Percentiles rank a stretch among this genome's conserved stretches.
These are phyloP conservation scores for Manis crassicaudata DNA, from an alignment of 2,797 vertebrate species.

Conservation along the genomic window DNA sequence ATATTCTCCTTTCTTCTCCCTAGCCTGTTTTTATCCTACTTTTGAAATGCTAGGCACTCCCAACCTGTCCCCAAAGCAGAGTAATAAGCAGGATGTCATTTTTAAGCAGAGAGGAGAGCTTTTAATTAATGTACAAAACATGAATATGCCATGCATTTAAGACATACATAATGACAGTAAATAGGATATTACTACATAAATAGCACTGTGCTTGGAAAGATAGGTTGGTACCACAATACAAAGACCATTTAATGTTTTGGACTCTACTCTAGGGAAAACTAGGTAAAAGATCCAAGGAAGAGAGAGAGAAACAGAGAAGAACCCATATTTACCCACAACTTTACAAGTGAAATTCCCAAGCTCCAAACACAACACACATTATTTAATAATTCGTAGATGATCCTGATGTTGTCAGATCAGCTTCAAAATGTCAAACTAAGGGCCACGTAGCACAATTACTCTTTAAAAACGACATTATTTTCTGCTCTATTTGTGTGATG, in stretches of 20 bases:
- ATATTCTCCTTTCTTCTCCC: neutral
- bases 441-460: neutral
- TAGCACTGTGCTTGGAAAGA: neutral
- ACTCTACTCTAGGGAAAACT: neutral
- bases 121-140: neutral
- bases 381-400: constrained; percentile 31
- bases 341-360: neutral
- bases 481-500: constrained; percentile 4
- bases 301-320: neutral
- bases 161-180: neutral
- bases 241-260: neutral
- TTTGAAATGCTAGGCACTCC: neutral
- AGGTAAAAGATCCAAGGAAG: neutral
- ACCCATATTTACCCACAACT: neutral
- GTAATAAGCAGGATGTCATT: neutral
- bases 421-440: constrained; percentile 63
- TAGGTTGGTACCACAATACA: neutral
- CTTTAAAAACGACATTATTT: constrained; percentile 43
- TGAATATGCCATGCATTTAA: neutral
- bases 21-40: neutral
- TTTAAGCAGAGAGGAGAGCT: neutral
- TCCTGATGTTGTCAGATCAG: neutral
- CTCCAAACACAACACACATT: neutral
- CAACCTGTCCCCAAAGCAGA: neutral
- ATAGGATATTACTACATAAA: neutral